A percentile compares a stretch with the other conserved stretches of the same genome.
These are phyloP conservation scores for Diorhabda elongata DNA, from an alignment of 1,140 invertebrate species.

Conservation along the genomic window DNA sequence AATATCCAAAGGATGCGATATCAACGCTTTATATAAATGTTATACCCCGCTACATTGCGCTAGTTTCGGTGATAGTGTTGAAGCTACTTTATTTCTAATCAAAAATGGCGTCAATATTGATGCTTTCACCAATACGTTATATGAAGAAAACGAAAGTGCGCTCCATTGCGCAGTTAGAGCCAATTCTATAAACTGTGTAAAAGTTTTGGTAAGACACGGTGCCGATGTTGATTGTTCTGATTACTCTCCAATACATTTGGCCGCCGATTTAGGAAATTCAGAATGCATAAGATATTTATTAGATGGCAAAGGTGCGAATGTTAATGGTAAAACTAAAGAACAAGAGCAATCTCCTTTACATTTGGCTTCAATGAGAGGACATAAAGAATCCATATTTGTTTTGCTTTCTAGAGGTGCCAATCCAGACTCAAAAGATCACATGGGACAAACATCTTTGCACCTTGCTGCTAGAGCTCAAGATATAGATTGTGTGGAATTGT, in stretches of 20 bases:
- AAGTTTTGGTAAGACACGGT: constrained; percentile 61
- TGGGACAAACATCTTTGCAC: constrained; percentile 73
- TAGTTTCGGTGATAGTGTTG: constrained; percentile 69
- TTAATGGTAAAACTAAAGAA: constrained; percentile 60
- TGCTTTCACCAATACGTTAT: constrained; percentile 50
- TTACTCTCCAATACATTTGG: constrained; percentile 67
- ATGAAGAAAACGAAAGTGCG: constrained; percentile 66
- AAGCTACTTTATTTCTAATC: constrained; percentile 65
- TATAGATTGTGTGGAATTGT: constrained; percentile 68
- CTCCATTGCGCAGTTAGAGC: constrained; percentile 71
- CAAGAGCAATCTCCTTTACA: constrained; percentile 72
- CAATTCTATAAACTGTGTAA: constrained; percentile 66
- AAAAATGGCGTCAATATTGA: constrained; percentile 58
- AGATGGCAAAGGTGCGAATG: constrained; percentile 56
- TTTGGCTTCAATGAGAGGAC: constrained; percentile 72
- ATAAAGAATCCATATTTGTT: constrained; percentile 64
- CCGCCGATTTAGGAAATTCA: constrained; percentile 66
- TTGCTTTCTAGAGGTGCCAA: constrained; percentile 68
- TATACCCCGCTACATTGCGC: constrained; percentile 75
- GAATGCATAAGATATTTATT: constrained; percentile 66
- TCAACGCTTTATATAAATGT: constrained; percentile 61
- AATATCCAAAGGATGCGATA: constrained; percentile 60
- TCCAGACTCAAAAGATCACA: constrained; percentile 62
- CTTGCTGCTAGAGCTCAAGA: constrained; percentile 69
- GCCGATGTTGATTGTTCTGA: constrained; percentile 64